Evolutionary conservation across 2,113 vertebrate species (phyloP), one percentile per base, ranked within the genome.

Genomic region (Smithornis capensis): DNA sequence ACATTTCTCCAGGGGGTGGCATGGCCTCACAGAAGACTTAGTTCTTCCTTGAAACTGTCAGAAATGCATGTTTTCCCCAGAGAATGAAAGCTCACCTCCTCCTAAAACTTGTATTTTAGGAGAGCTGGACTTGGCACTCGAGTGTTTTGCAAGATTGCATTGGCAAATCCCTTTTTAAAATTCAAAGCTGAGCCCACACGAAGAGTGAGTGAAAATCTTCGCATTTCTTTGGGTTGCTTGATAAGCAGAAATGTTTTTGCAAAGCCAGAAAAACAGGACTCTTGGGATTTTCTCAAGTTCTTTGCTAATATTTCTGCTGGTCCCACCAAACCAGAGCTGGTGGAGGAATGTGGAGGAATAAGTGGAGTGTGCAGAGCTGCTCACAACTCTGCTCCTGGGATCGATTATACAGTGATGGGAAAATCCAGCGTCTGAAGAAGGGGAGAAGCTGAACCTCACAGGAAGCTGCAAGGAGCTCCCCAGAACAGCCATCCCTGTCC

Each of bases 191-290:
- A 87, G 84, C 90, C 94, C 95, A 94, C 92, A 91, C 44, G 44
- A 95, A 79, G 53, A 87, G 74, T 1, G 28, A 91, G 82, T 57
- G 82, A 79, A 90, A 96, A 92, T 65, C 67, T 82, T 89, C 0
- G 0, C 65, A 87, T 95, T 96, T 95, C 70, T 91, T 91, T 76
- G 87, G 73, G 44, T 71, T 95, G 67, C 70, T 87, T 56, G 95
- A 95, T 94, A 96, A 93, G 79, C 90, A 96, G 78, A 95, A 94
- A 90, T 45, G 44, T 64, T 94, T 96, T 73, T 91, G 62, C 90
- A 76, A 79, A 93, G 65, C 49, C 74, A 83, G 87, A 62, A 45
- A 86, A 79, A 42, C 31, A 80, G 67, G 71, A 71, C 82, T 94
- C 84, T n/a, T 17, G 67, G 70, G 82, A 75, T 87, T 95, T 94